Base-by-base conservation (phyloP, 2,888 invertebrate species). In the Arrhopalites spinosus region DNA sequence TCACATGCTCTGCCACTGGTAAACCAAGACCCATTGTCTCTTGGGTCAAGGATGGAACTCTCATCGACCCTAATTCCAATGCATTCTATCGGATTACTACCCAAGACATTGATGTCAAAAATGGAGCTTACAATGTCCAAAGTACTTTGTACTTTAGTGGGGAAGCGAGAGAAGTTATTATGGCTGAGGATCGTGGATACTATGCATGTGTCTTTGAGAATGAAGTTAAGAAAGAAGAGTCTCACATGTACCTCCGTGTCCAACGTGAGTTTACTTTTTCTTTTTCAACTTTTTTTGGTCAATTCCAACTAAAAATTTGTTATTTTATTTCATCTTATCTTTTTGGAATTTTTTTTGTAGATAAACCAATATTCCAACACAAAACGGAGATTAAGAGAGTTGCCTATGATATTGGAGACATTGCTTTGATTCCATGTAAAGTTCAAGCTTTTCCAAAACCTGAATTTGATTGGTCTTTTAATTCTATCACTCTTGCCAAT, bases 381-480 rank as follows among this genome's bases (percentile, higher is more conserved):
- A 92, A 91, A 84, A 94, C 94, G 59, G 82, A 81, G 66, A 71
- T 77, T 27, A 81, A 82, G 68, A 64, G 80, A 86, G 95, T 95
- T 0, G 96, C 96, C 0, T 94, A 91, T 84, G 94, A 95, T 84
- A 86, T 92, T 7, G 88, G 90, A 77, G 95, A 95, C 86, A 91
- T 91, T 0, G 95, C 95, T 0, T 92, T 93, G 85, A 92, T 96
- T 29, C 89, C 92, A 0, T 96, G 96, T 86, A 90, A 92, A 84
- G 94, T 96, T 17, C 93, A 94, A 84, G 94, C 96, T 0, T 96
- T 94, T 86, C 96, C 96, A 0, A 92, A 93, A 83, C 95, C 96
- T 0, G 94, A 94, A 84, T 95, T 96, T 86, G 94, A 95, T 84
- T 96, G 96, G 96, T 93, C 90, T 84, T 94, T 90, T 84, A 92